Percentiles rank a stretch among this genome's conserved stretches.
Conservation (phyloP, 2,797 vertebrate species). For the Microcaecilia unicolor region DNA sequence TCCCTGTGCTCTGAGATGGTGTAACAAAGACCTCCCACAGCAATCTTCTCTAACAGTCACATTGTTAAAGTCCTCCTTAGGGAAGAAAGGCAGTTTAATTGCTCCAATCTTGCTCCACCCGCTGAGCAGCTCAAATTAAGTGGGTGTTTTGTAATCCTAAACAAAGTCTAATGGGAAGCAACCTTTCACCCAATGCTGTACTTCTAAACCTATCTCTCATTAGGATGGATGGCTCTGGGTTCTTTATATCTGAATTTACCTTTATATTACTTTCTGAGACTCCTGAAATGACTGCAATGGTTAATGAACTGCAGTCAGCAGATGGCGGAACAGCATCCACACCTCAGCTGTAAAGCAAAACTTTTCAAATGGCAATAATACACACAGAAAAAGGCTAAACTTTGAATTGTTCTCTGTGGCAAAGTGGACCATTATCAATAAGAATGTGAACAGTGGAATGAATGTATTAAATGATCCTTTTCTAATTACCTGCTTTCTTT, state of each 20-base stretch:
- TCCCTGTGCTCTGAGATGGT: constrained; percentile 13
- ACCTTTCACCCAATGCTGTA: constrained; percentile 41
- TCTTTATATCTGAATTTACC: constrained; percentile 27
- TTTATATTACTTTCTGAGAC: constrained; percentile 27
- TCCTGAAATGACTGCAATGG: constrained; percentile 15
- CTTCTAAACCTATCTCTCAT: constrained; percentile 44
- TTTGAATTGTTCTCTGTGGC: constrained; percentile 11
- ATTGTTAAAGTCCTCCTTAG: constrained; percentile 41
- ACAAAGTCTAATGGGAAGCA: constrained; percentile 46
- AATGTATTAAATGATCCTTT: constrained; percentile 15
- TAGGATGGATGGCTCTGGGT: constrained; percentile 39
- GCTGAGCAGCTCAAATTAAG: constrained; percentile 51
- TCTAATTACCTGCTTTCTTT: too few relatives aligned
- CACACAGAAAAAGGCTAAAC: background rate
- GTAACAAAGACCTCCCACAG: constrained; percentile 35
- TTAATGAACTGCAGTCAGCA: constrained; percentile 23
- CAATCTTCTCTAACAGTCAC: constrained; percentile 23
- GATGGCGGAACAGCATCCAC: constrained; percentile 6
- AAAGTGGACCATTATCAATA: constrained; percentile 21
- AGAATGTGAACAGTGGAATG: constrained; percentile 5
- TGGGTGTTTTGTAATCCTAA: constrained; percentile 46
- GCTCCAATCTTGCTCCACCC: constrained; percentile 39
- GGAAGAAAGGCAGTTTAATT: constrained; percentile 50
- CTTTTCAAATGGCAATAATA: constrained; percentile 6
- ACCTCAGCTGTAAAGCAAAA: constrained; percentile 1